These are phyloP conservation scores for Catocala nupta DNA, from an alignment of 2,888 invertebrate species.

Conservation along the genomic window DNA sequence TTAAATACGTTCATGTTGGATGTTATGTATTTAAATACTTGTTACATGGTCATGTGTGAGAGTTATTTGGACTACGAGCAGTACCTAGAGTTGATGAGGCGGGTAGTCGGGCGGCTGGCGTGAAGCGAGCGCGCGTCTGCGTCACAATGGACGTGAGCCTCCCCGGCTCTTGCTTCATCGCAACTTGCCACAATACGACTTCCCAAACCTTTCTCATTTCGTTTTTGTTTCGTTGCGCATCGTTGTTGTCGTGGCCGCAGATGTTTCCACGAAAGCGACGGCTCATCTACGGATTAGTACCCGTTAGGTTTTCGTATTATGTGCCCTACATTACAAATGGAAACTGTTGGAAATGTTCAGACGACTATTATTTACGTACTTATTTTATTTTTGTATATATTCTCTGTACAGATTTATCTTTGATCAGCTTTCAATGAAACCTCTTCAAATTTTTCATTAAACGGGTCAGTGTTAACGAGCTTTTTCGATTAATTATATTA, in stretches of 20 bases:
- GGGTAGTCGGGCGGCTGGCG: slow-evolving; percentile 11
- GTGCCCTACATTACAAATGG: slow-evolving; percentile 71
- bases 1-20: slow-evolving; percentile 11
- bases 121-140: slow-evolving; percentile 14
- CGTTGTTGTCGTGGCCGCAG: slow-evolving; percentile 76
- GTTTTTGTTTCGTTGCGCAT: slow-evolving; percentile 79
- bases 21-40: not conserved
- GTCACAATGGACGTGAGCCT: slow-evolving; percentile 54
- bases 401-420: not conserved
- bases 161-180: slow-evolving; percentile 65
- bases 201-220: slow-evolving; percentile 84
- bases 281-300: slow-evolving; percentile 85
- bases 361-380: slow-evolving; percentile 53
- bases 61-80: slow-evolving; percentile 22
- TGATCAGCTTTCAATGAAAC: slow-evolving; percentile 7
- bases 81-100: slow-evolving; percentile 15
- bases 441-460: slow-evolving; percentile 18
- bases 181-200: slow-evolving; percentile 81
- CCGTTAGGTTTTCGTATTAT: slow-evolving; percentile 80
- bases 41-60: slow-evolving; percentile 1
- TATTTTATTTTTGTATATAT: slow-evolving; percentile 26
- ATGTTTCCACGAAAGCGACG: slow-evolving; percentile 76
- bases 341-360: slow-evolving; percentile 59
- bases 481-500: slow-evolving; percentile 24
- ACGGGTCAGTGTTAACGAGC: slow-evolving; percentile 15